phyloP scores from a whole-genome alignment of 2,797 vertebrate genomes.

The Botia kubotai region DNA sequence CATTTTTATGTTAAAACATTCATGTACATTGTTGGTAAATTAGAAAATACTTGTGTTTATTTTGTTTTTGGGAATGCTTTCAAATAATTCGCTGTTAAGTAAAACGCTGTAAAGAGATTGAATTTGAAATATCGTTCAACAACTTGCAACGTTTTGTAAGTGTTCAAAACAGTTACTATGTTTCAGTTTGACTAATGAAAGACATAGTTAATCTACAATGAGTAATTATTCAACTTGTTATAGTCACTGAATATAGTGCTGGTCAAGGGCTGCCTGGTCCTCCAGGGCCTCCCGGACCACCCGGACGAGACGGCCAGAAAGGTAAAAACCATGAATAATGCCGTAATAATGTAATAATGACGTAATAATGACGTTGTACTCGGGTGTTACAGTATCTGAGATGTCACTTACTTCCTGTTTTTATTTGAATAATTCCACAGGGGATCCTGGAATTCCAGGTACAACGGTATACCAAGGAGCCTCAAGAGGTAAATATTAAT shows the following conservation, averaged over 20 bases:
- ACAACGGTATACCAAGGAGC: constrained; percentile 82
- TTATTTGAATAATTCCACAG: constrained; percentile 64
- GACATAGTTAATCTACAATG: background rate
- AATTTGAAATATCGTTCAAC: background rate
- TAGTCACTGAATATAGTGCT: constrained; percentile 34
- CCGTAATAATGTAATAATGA: too few species aligned
- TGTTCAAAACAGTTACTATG: background rate
- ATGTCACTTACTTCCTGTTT: background rate
- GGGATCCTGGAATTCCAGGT: constrained; percentile 84
- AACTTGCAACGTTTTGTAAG: background rate
- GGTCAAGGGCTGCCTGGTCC: constrained; percentile 69
- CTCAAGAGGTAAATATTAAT: constrained; percentile 77
- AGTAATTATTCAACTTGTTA: background rate
- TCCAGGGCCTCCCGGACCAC: constrained; percentile 74
- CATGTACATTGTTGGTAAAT: background rate
- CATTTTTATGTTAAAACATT: background rate
- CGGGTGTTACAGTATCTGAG: background rate
- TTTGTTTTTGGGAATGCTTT: background rate
- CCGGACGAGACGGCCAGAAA: constrained; percentile 82
- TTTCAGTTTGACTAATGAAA: background rate
- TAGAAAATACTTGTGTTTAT: background rate
- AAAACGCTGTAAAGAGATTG: too few species aligned
- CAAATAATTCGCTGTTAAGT: too few species aligned
- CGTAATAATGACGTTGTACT: background rate
- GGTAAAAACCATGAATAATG: constrained; percentile 72